These are phyloP conservation scores for Tadarida brasiliensis DNA, from an alignment of 2,797 vertebrate genomes.

Conservation along the genomic window DNA sequence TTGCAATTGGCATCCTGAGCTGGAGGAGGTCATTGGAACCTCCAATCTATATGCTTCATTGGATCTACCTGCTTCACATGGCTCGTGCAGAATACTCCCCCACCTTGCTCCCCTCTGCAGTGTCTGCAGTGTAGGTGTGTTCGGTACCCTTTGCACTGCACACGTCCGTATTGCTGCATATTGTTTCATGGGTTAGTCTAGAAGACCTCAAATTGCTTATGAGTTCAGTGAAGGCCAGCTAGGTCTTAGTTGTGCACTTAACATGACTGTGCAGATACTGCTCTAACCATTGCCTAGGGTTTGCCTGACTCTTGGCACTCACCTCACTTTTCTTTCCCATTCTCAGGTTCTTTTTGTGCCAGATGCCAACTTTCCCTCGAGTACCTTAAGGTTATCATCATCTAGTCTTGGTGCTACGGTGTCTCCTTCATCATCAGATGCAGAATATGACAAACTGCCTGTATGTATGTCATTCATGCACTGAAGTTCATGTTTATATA, in stretches of 20 bases:
- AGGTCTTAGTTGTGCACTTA: background rate
- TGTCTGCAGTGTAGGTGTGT: background rate
- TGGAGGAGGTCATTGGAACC: background rate
- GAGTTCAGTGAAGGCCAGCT: background rate
- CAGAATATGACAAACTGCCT: constrained; percentile 90
- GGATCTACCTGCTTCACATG: background rate
- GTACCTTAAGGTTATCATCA: constrained; percentile 80
- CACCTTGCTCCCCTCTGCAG: background rate
- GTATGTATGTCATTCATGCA: constrained; percentile 84
- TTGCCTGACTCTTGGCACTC: background rate
- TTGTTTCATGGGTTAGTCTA: background rate
- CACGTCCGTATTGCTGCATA: background rate
- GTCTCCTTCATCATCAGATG: constrained; percentile 90
- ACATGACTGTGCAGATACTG: background rate
- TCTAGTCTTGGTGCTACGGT: constrained; percentile 85
- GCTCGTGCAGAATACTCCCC: background rate
- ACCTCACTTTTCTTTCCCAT: constrained; percentile 10
- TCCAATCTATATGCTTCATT: background rate
- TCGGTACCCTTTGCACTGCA: background rate
- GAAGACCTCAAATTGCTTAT: background rate
- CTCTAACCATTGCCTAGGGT: background rate
- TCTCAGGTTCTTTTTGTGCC: constrained; percentile 90
- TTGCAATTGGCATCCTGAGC: background rate
- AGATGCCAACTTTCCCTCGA: constrained; percentile 80
- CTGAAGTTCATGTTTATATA: background rate